A percentile compares a stretch with the other conserved stretches of the same genome.
Conservation (phyloP, 1,140 invertebrate species). For the Hycleus cichorii region DNA sequence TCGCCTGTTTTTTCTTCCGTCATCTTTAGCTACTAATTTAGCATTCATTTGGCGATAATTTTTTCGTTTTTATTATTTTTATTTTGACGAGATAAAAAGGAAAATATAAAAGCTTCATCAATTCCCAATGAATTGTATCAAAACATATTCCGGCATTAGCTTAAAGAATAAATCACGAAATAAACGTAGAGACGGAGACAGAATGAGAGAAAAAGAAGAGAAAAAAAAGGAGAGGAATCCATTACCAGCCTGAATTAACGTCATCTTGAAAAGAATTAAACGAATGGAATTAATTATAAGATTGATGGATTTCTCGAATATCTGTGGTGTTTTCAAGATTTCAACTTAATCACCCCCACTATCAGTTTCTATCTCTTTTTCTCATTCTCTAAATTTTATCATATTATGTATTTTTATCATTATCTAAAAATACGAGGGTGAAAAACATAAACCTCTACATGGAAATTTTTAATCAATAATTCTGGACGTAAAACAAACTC, state of each 20-base stretch:
- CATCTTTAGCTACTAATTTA: no score
- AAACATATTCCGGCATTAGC: constrained; percentile 28
- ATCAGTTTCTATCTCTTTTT: no score
- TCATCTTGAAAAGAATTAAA: constrained; percentile 44
- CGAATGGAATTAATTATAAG: constrained; percentile 44
- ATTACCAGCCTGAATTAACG: constrained; percentile 41
- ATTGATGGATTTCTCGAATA: constrained; percentile 38
- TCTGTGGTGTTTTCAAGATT: constrained; percentile 16
- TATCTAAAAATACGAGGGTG: constrained; percentile 6
- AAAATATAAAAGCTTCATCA: constrained; percentile 18
- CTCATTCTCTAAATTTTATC: constrained; percentile 16
- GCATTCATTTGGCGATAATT: no score
- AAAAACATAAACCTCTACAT: no score
- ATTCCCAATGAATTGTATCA: constrained; percentile 30
- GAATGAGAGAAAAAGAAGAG: constrained; percentile 24
- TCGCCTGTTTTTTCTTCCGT: no score
- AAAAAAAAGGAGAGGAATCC: constrained; percentile 37
- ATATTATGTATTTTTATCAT: constrained; percentile 24
- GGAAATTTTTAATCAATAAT: no score
- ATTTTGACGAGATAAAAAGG: not conserved
- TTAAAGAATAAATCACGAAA: no score
- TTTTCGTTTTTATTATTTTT: constrained; percentile 4
- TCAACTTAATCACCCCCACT: constrained; percentile 20
- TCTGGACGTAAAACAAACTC: no score
- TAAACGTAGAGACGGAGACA: no score